Base-by-base conservation (phyloP, 2,797 vertebrate genomes). In the Gobio occitaniae region DNA sequence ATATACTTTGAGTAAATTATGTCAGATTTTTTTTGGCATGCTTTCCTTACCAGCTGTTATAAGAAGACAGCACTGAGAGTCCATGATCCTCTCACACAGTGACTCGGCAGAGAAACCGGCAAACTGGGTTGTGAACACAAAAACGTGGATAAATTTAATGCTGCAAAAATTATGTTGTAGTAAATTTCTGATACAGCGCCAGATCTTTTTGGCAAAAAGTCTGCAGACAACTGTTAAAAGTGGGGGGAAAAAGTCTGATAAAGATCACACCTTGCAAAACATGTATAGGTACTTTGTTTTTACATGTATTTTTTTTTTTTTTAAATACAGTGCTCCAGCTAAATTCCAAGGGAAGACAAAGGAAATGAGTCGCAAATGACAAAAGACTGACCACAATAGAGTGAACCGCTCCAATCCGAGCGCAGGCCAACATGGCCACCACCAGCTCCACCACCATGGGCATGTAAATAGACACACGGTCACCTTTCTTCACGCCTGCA, bases 361-460 rank as follows among this genome's bases (percentile, higher is more conserved):
- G 5, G 1, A 71, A 70, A 63, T 32, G 10, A 66, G 6, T 80
- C 3, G 19, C 41, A 56, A 66, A 50, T 21, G n/a, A 66, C 19
- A 29, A 50, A 29, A 4, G 41, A 93, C 97, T 92, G 94, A 99
- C 98, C 96, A 99, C 98, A 78, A 99, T 94, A 66, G 97, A 99
- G 92, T 99, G 98, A 69, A 98, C 91, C 0, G 97, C 98, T 83
- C 98, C 98, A 66, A 99, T 96, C 80, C 98, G 97, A 78, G 94
- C 96, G 36, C 98, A 99, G 4, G 97, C 97, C 7, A 99, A 92
- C 98, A 99, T 99, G 87, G 98, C 97, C 0, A 99, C 91, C 76
- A 99, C 97, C 80, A 99, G 94, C 91, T 99, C 98, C 68, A 97
- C 93, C 87, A 99, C 97, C 98, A 99, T 99, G 1, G 98, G 98